Conservation (phyloP, 1,140 invertebrate species). For the Cydia strobilella region DNA sequence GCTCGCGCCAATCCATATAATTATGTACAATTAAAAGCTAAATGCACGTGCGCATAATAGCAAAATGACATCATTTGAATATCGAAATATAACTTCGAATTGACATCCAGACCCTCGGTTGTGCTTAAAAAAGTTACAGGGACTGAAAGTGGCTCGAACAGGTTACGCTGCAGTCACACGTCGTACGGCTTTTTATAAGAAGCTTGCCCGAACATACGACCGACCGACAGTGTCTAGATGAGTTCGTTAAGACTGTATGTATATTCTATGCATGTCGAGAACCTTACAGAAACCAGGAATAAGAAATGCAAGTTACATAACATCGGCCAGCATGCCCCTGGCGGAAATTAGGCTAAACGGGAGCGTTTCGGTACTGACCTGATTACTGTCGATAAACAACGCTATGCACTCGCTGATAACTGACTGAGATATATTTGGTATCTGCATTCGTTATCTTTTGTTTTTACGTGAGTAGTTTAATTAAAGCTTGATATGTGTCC, state of each 20-base stretch:
- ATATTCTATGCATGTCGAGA: not conserved
- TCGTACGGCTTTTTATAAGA: too few species aligned
- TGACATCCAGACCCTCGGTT: too few species aligned
- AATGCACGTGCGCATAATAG: too few species aligned
- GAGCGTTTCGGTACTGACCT: slow-evolving; percentile 22
- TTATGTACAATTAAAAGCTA: too few species aligned
- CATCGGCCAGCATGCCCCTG: slow-evolving; percentile 9
- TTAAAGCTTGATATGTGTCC: not conserved
- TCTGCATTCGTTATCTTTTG: slow-evolving; percentile 25
- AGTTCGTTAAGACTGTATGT: not conserved
- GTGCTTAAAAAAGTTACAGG: too few species aligned
- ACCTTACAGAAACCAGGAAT: not conserved
- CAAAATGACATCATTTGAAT: too few species aligned
- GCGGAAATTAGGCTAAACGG: slow-evolving; percentile 24
- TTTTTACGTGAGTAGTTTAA: slow-evolving; percentile 1
- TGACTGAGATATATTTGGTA: slow-evolving; percentile 22
- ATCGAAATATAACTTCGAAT: too few species aligned
- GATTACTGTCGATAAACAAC: slow-evolving; percentile 21
- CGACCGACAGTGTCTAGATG: not conserved
- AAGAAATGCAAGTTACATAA: slow-evolving; percentile 10
- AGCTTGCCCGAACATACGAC: too few species aligned
- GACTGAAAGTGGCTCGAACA: too few species aligned
- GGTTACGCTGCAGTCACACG: too few species aligned
- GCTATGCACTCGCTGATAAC: slow-evolving; percentile 27
- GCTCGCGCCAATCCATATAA: too few species aligned